A percentile compares a stretch with the other conserved stretches of the same genome.
Conservation (phyloP, 2,888 invertebrate species). For the Eretmocerus hayati region DNA sequence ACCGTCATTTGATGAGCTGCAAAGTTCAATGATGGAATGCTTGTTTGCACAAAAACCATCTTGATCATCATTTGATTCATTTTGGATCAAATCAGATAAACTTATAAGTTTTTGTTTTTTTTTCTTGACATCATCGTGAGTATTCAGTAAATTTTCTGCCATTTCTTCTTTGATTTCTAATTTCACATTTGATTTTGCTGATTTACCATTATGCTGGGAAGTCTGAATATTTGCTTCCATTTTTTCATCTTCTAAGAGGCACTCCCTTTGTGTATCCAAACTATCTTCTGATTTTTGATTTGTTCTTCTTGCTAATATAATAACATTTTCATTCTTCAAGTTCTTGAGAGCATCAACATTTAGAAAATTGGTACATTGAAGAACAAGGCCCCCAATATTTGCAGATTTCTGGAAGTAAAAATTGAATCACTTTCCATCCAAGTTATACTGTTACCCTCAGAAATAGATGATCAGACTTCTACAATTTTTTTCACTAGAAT, state of each 20-base stretch:
- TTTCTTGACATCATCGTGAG: constrained; percentile 35
- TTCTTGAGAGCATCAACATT: constrained; percentile 17
- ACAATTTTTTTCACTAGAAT: no score
- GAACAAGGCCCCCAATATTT: constrained; percentile 13
- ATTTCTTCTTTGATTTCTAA: constrained; percentile 27
- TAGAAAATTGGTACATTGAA: constrained; percentile 18
- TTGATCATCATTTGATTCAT: constrained; percentile 1
- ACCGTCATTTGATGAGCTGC: constrained; percentile 23
- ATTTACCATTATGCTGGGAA: constrained; percentile 6
- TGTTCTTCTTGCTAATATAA: constrained; percentile 28
- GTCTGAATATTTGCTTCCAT: constrained; percentile 23
- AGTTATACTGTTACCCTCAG: no score
- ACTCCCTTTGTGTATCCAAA: constrained; percentile 23
- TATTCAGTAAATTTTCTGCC: constrained; percentile 21
- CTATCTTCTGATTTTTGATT: constrained; percentile 24
- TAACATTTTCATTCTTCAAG: constrained; percentile 24
- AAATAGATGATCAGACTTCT: no score
- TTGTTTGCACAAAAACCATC: no score
- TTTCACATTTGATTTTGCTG: constrained; percentile 18
- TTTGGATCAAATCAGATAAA: constrained; percentile 18
- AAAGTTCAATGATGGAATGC: no score
- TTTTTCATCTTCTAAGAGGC: constrained; percentile 19
- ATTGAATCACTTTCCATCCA: no score
- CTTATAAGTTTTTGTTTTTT: constrained; percentile 32
- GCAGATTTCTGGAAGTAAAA: no score